phyloP scores from a whole-genome alignment of 2,888 invertebrate species.

The Idaea biselata region DNA sequence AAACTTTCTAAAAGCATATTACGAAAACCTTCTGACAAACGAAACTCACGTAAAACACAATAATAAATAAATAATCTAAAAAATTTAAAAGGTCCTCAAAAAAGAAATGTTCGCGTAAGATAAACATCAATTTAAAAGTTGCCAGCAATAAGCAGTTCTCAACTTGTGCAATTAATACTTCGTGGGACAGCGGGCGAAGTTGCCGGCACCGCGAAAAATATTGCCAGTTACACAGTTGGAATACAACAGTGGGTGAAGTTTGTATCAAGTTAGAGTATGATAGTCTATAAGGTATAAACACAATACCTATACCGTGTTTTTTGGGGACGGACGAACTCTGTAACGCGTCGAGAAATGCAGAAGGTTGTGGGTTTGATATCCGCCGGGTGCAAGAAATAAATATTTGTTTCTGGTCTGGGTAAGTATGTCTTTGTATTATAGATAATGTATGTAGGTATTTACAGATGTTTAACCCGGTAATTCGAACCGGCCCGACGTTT shows the following conservation, averaged over 20 bases:
- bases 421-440: too few species aligned
- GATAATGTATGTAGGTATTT: too few species aligned
- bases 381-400: too few species aligned
- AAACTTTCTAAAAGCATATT: not conserved
- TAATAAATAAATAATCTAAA: not conserved
- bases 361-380: too few species aligned
- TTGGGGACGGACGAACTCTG: too few species aligned
- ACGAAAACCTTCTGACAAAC: not conserved
- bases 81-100: not conserved
- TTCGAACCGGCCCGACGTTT: too few species aligned
- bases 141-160: conserved; percentile 16
- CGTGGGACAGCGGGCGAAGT: conserved; percentile 15
- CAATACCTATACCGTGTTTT: too few species aligned
- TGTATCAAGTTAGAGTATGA: not conserved
- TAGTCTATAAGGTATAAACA: too few species aligned
- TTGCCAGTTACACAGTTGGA: not conserved
- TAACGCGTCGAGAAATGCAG: too few species aligned
- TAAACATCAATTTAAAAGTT: conserved; percentile 19
- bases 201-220: conserved; percentile 11
- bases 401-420: too few species aligned
- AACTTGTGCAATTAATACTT: conserved; percentile 21
- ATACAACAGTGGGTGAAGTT: not conserved
- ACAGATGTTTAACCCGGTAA: too few species aligned
- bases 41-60: not conserved
- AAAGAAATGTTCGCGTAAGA: conserved; percentile 12